Evolutionary conservation across 2,113 vertebrate species (phyloP).

Genomic region (Fregetta grallaria): DNA sequence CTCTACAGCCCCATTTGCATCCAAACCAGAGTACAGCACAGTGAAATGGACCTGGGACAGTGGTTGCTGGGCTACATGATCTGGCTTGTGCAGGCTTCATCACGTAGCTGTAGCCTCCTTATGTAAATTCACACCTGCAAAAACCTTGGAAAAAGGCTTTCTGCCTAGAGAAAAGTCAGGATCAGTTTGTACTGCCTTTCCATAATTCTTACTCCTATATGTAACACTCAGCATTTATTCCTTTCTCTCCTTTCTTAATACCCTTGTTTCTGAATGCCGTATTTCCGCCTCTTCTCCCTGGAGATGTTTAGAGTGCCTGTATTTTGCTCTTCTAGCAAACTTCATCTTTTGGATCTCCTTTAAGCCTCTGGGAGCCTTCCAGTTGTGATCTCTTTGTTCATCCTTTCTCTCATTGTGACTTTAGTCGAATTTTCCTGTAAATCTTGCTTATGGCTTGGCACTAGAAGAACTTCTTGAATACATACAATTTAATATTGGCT

Average conservation of each 20-base stretch:
- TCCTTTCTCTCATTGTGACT: not conserved
- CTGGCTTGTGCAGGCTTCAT: not conserved
- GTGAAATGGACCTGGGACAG: not conserved
- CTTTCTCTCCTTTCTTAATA: not conserved
- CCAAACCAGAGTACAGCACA: not conserved
- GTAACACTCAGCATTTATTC: not conserved
- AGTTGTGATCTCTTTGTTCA: not conserved
- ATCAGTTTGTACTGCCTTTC: not conserved
- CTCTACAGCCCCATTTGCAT: not conserved
- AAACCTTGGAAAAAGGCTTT: not conserved
- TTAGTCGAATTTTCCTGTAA: not conserved
- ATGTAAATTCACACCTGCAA: not conserved
- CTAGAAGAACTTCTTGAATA: not conserved
- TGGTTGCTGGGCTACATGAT: not conserved
- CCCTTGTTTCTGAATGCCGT: not conserved
- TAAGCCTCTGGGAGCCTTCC: not conserved
- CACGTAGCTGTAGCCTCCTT: not conserved
- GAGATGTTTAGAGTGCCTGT: not conserved
- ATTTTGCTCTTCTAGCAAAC: not conserved
- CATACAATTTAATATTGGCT: not conserved
- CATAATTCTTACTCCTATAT: not conserved
- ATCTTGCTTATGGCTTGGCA: not conserved
- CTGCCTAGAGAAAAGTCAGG: not conserved
- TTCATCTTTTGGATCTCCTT: not conserved
- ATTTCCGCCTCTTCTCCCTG: not conserved